phyloP scores from a whole-genome alignment of 2,888 invertebrate species.

The Sesia apiformis region DNA sequence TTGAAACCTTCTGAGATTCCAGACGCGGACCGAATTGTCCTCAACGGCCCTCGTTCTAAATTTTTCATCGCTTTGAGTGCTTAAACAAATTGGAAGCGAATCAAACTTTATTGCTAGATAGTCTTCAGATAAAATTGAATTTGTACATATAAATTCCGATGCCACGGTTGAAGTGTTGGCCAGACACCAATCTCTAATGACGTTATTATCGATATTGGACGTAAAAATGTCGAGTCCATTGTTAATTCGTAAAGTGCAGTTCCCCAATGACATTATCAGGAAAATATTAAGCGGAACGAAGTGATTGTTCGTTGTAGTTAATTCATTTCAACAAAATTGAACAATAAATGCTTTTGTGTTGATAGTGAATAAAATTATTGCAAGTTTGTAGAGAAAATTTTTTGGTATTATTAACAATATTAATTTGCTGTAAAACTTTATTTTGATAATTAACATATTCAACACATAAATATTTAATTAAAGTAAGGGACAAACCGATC shows the following conservation, averaged over 20 bases:
- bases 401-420: too few species aligned
- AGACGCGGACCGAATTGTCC: neutral
- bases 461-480: too few species aligned
- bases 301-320: too few species aligned
- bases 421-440: too few species aligned
- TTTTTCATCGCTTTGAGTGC: conserved; percentile 3
- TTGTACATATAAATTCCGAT: conserved; percentile 6
- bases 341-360: neutral
- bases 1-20: neutral
- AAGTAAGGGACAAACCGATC: too few species aligned
- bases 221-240: neutral
- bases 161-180: neutral
- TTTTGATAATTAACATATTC: too few species aligned
- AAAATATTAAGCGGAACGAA: too few species aligned
- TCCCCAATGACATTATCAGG: neutral
- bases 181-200: conserved; percentile 8
- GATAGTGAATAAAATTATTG: neutral
- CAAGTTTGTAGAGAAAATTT: neutral
- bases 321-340: neutral
- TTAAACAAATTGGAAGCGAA: conserved; percentile 4
- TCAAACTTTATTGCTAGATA: conserved; percentile 3
- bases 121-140: conserved; percentile 8
- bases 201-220: conserved; percentile 7
- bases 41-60: neutral
- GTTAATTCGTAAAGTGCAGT: neutral